Evolutionary conservation across 2,797 vertebrate species (phyloP), one percentile per base, ranked within the genome.

Genomic region (Myotis daubentonii): DNA sequence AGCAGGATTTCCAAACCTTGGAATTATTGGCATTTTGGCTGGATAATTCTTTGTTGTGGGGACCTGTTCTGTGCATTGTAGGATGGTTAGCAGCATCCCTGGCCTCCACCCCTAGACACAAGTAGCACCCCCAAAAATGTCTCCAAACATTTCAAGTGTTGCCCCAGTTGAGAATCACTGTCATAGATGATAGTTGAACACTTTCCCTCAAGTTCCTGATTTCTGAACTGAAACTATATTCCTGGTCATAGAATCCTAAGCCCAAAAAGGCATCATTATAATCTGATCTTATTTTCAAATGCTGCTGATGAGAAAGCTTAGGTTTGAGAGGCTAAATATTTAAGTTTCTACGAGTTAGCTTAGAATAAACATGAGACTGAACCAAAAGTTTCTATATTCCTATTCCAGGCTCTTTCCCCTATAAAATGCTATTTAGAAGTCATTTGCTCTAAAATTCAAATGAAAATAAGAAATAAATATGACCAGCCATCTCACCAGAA

Each of bases 381-480:
- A 51, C 74, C 25, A 92, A 66, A 92, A 90, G 33, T 95, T 94
- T 91, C 80, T 94, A 41, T 28, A 38, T 83, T 92, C n/a, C 23
- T 72, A 57, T 60, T 75, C 70, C 9, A 83, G 62, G n/a, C 10
- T 91, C 51, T 88, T 95, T 85, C 10, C 75, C 23, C 22, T 89
- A n/a, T 8, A 86, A 92, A 83, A 87, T 74, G 74, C 1, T 49
- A 60, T 36, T 72, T 84, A 57, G 74, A 95, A 86, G 81, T 62
- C 51, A 93, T 90, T 87, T 93, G 41, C 23, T 95, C 30, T 95
- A 78, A 95, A 93, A 92, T 90, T 36, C 62, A 93, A 93, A 93
- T 82, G 51, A 93, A 94, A 93, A 94, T 87, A 95, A 85, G 66
- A 95, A 96, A 79, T 83, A 87, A 95, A 93, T 88, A 96, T 76